Evolutionary conservation across 2,113 vertebrate species (phyloP).

Genomic region (Oncorhynchus mykiss): DNA sequence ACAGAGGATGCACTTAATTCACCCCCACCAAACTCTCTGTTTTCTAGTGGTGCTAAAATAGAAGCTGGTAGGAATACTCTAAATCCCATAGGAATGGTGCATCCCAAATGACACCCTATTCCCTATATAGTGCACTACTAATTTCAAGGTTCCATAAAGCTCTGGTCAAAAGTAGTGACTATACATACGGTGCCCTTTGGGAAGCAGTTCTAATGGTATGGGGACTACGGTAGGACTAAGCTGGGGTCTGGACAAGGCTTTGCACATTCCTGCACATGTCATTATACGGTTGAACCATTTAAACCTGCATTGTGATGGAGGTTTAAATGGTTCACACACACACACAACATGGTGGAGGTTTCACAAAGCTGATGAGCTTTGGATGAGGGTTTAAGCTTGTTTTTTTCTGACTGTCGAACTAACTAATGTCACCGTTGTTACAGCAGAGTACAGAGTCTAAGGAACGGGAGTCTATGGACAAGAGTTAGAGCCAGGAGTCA

Average conservation of each 20-base stretch:
- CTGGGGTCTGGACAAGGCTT: not conserved
- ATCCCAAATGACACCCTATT: too few species aligned
- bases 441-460: not conserved
- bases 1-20: not conserved
- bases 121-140: too few species aligned
- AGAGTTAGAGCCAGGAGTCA: not conserved
- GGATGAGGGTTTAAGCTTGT: not conserved
- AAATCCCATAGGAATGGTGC: not conserved
- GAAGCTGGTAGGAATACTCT: not conserved
- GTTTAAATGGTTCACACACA: not conserved
- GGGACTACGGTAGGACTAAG: not conserved
- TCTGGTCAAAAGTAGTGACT: too few species aligned
- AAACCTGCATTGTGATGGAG: too few species aligned
- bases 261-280: not conserved
- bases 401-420: constrained; percentile 5
- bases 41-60: not conserved
- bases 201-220: not conserved
- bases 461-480: not conserved
- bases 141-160: too few species aligned
- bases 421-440: not conserved
- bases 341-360: not conserved
- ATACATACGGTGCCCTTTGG: too few species aligned
- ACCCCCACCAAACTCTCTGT: not conserved
- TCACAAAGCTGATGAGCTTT: not conserved
- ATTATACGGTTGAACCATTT: too few species aligned